Conservation (phyloP, 2,888 invertebrate genomes). For the Machimus rusticus region DNA sequence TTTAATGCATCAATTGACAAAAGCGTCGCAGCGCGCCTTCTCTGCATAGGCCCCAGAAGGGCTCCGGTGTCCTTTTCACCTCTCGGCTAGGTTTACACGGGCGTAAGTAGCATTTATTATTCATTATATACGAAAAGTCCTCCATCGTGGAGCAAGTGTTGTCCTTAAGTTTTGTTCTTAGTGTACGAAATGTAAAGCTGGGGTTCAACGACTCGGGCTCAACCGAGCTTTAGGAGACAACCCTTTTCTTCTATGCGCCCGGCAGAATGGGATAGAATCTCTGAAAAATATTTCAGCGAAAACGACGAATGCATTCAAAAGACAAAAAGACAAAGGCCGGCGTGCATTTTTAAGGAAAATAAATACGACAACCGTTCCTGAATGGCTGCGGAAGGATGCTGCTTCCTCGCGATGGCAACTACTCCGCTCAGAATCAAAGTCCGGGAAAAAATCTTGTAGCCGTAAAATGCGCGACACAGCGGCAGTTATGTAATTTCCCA, state of each 20-base stretch:
- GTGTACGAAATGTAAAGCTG: not conserved
- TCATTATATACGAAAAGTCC: slow-evolving; percentile 4
- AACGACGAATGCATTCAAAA: not conserved
- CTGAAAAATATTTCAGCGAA: not conserved
- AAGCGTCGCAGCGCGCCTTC: not conserved
- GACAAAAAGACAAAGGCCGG: not conserved
- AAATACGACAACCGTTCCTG: not conserved
- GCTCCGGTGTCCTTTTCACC: not conserved
- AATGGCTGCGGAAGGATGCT: not conserved
- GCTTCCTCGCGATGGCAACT: not conserved
- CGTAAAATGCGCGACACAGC: not conserved
- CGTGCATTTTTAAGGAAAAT: not conserved
- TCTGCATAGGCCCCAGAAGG: not conserved
- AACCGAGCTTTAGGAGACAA: not conserved
- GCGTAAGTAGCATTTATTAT: slow-evolving; percentile 18
- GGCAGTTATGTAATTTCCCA: not conserved
- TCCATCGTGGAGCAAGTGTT: slow-evolving; percentile 7
- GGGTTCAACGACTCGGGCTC: slow-evolving; percentile 12
- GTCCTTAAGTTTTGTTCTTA: slow-evolving; percentile 1
- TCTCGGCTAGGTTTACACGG: not conserved
- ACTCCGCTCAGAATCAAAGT: not conserved
- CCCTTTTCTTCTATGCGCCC: not conserved
- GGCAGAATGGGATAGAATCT: not conserved
- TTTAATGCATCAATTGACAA: not conserved
- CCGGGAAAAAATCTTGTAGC: not conserved